Percentiles rank a stretch among this genome's conserved stretches.
phyloP scores from a whole-genome alignment of 2,113 vertebrate species.

The Nycticorax nycticorax region DNA sequence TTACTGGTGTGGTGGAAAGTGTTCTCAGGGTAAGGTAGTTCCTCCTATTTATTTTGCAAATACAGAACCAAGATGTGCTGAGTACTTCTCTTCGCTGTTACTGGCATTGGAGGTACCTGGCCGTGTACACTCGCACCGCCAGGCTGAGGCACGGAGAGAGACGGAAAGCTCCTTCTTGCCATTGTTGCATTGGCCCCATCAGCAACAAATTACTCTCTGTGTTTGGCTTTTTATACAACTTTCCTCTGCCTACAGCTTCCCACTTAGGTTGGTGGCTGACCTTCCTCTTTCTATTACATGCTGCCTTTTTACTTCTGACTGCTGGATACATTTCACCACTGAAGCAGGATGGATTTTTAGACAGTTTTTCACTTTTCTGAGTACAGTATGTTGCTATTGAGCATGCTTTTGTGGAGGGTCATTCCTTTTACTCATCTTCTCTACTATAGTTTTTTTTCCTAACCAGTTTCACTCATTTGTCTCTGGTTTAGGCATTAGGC shows the following conservation, averaged over 20 bases:
- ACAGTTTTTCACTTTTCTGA: background rate
- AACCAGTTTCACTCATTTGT: background rate
- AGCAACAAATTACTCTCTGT: background rate
- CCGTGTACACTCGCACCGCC: rapidly evolving
- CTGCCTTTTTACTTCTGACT: background rate
- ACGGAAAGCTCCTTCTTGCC: background rate
- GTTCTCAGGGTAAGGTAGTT: background rate
- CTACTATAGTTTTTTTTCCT: background rate
- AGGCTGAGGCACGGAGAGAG: background rate
- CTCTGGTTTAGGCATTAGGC: background rate
- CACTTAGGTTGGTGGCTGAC: background rate
- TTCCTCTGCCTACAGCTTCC: background rate
- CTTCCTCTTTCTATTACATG: background rate
- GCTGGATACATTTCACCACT: background rate
- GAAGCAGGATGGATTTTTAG: background rate
- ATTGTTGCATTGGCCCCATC: background rate
- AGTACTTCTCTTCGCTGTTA: rapidly evolving
- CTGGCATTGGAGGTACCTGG: background rate
- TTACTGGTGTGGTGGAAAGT: background rate
- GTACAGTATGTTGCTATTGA: background rate
- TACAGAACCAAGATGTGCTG: background rate
- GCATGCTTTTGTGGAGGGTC: rapidly evolving
- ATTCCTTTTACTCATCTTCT: background rate
- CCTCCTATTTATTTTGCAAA: background rate
- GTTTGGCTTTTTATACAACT: background rate